A percentile compares a stretch with the other conserved stretches of the same genome.
Evolutionary conservation across 2,113 vertebrate species (phyloP).

Genomic region (Alethe castanea): DNA sequence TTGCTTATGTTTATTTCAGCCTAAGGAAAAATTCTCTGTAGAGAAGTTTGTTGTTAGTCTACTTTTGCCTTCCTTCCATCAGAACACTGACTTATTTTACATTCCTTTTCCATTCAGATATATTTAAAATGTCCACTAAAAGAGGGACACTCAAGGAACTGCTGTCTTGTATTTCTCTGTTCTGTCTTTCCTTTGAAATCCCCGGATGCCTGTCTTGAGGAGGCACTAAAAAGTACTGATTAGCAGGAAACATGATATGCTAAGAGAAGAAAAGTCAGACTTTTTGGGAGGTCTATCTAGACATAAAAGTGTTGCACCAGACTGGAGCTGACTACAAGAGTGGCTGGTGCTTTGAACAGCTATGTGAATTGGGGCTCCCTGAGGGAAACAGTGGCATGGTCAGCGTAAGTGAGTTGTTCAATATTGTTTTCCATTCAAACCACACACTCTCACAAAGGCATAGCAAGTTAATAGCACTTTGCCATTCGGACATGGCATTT

Average conservation of each 20-base stretch:
- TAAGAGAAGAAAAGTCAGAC: background rate
- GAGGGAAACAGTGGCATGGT: background rate
- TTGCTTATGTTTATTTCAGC: background rate
- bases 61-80: background rate
- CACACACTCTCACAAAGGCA: background rate
- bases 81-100: background rate
- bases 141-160: background rate
- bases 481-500: accelerated
- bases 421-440: background rate
- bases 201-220: background rate
- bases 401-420: background rate
- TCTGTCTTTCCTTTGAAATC: background rate
- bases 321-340: background rate
- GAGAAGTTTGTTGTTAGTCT: background rate
- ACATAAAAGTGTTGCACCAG: background rate
- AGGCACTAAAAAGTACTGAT: background rate
- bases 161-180: background rate
- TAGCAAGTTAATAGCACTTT: background rate
- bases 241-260: background rate
- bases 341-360: background rate
- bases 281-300: constrained; percentile 12
- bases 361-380: background rate
- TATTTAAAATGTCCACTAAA: background rate
- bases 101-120: background rate
- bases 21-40: background rate